Evolutionary conservation across 2,797 vertebrate species (phyloP).

Genomic region (Chelmon rostratus): DNA sequence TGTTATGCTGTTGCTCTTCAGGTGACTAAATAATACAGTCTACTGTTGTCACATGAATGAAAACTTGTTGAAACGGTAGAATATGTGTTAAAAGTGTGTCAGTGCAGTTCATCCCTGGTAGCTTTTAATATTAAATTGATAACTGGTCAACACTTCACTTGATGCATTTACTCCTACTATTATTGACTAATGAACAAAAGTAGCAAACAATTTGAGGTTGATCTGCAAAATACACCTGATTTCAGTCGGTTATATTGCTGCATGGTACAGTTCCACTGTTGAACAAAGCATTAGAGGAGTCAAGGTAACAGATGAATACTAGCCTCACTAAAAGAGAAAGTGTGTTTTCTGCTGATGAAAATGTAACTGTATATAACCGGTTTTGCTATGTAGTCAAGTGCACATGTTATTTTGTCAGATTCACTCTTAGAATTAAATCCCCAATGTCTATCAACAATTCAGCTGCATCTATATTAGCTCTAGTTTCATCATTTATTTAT

Average conservation of each 20-base stretch:
- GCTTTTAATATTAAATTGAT: conserved; percentile 22
- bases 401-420: neutral
- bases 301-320: neutral
- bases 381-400: neutral
- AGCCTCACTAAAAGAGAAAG: conserved; percentile 2
- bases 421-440: conserved; percentile 5
- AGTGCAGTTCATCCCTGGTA: neutral
- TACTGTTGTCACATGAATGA: conserved; percentile 23
- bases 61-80: neutral
- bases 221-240: neutral
- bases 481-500: conserved; percentile 18
- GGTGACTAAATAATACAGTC: conserved; percentile 46
- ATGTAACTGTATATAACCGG: neutral
- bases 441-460: conserved; percentile 22
- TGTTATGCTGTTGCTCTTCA: conserved; percentile 10
- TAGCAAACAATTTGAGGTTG: neutral
- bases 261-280: neutral
- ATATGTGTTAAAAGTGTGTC: neutral
- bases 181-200: conserved; percentile 14
- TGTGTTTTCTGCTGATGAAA: neutral
- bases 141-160: conserved; percentile 22
- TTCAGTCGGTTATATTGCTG: neutral
- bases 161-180: neutral
- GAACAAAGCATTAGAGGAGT: neutral
- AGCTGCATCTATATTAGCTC: conserved; percentile 16